Conservation (phyloP, 2,113 vertebrate genomes). For the Tetraodon nigroviridis region DNA sequence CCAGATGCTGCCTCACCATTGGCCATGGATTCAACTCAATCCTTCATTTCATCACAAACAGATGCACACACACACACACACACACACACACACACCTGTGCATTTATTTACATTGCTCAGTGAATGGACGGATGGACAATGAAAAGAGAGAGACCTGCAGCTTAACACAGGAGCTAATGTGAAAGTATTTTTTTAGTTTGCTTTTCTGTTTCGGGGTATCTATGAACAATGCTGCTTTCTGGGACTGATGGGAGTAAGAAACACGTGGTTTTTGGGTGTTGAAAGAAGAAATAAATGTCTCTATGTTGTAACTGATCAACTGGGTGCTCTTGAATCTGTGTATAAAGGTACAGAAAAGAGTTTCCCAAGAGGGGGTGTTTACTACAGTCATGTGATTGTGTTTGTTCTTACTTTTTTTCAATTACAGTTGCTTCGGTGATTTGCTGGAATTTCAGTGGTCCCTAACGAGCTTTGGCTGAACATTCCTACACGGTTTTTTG, state of each 20-base stretch:
- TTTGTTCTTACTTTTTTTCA: conserved; percentile 48
- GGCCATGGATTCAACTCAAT: conserved; percentile 22
- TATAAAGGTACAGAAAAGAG: conserved; percentile 66
- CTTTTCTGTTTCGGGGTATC: conserved; percentile 36
- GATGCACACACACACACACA: conserved; percentile 27
- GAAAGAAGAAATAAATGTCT: conserved; percentile 67
- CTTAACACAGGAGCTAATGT: conserved; percentile 32
- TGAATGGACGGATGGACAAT: conserved; percentile 13
- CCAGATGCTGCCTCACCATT: conserved; percentile 18
- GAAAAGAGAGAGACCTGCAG: background rate
- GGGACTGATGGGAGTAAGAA: conserved; percentile 37
- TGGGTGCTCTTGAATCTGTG: conserved; percentile 61
- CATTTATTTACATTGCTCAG: conserved; percentile 24
- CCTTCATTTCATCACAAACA: conserved; percentile 35
- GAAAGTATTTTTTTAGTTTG: conserved; percentile 27
- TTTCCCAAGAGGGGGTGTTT: conserved; percentile 22
- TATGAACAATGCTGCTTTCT: conserved; percentile 68
- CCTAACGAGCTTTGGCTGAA: too few relatives aligned
- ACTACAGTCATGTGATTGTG: too few relatives aligned
- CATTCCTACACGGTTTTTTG: too few relatives aligned
- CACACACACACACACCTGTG: conserved; percentile 42
- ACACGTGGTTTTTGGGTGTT: conserved; percentile 42
- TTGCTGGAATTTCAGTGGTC: conserved; percentile 12
- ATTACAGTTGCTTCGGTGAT: conserved; percentile 27
- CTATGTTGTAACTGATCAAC: conserved; percentile 67